phyloP scores from a whole-genome alignment of 2,888 invertebrate species.

The Liopterus haemorrhoidalis region DNA sequence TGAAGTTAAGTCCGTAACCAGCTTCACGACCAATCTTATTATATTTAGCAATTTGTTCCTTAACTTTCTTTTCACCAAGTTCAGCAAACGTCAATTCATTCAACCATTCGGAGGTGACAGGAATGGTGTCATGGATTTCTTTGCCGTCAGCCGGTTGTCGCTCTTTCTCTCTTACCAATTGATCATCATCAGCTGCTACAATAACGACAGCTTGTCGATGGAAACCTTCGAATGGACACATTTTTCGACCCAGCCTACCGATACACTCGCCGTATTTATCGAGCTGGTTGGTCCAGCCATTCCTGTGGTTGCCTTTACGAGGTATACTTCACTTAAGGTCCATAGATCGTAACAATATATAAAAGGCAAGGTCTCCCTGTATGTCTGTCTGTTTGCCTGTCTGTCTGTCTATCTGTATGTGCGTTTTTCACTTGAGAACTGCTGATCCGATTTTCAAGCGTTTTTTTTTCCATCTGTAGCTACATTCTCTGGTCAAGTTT shows the following conservation, averaged over 20 bases:
- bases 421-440: too few relatives aligned
- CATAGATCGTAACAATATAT: too few relatives aligned
- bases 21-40: conserved; percentile 73
- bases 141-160: conserved; percentile 85
- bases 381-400: too few relatives aligned
- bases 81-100: conserved; percentile 77
- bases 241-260: conserved; percentile 97
- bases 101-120: conserved; percentile 72
- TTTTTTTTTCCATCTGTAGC: too few relatives aligned
- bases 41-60: conserved; percentile 71
- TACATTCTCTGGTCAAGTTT: too few relatives aligned
- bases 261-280: too few relatives aligned
- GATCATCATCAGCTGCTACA: conserved; percentile 83
- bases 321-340: too few relatives aligned
- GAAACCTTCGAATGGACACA: conserved; percentile 93
- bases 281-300: too few relatives aligned
- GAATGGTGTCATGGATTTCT: conserved; percentile 84
- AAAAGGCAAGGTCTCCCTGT: too few relatives aligned
- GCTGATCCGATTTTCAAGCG: too few relatives aligned
- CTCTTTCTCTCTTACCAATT: conserved; percentile 71
- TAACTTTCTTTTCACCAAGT: conserved; percentile 68
- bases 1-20: conserved; percentile 46
- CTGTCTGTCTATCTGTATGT: too few relatives aligned
- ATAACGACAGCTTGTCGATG: conserved; percentile 89
- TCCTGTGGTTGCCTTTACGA: too few relatives aligned